Base-by-base conservation (phyloP, 2,888 invertebrate genomes). In the Leucophora obtusa region DNA sequence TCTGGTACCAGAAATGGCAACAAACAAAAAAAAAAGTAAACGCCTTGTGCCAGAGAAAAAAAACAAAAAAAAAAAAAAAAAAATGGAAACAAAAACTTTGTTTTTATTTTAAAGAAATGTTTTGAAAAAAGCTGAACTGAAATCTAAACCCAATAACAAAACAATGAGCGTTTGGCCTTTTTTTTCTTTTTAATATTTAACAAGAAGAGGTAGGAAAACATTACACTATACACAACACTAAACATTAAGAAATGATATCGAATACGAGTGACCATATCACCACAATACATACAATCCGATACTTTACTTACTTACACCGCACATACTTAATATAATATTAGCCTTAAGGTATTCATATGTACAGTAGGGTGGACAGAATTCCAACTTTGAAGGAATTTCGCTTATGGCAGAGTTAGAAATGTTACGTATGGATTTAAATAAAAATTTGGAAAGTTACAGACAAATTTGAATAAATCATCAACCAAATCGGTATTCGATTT, bases 31-130 rank as follows among this genome's bases (percentile, higher is more conserved):
- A 24, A 75, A 66, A 60, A 51, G 63, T 69, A 76, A 69, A 80
- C 76, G 80, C 76, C 76, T 76, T 80, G 71, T 72, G 54, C 62
- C 58, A 68, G 58, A 76, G 68, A 28, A 53, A 15, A 70, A 70
- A 69, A 59, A 71, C 70, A 73, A 59, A 75, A 56, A 71, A 28
- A 53, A 15, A 70, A 70, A 69, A 59, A 71, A 74, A 73, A 59
- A 75, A 56, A 15, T 15, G 69, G 33, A 79, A 79, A 70, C 35
- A 69, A 63, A 76, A 76, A 72, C 79, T 80, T 63, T 63, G 33
- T 47, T 59, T 66, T 75, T 21, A n/a, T n/a, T 62, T 66, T 66
- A 38, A 54, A 66, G 56, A 68, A 56, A 68, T 68, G 56, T 68
- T 15, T 28, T 43, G 54, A 28, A 53, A 43, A 62, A 56, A 59